Evolutionary conservation across 2,888 invertebrate species (phyloP), one percentile per base, ranked within the genome.

Genomic region (Drosophila borealis): DNA sequence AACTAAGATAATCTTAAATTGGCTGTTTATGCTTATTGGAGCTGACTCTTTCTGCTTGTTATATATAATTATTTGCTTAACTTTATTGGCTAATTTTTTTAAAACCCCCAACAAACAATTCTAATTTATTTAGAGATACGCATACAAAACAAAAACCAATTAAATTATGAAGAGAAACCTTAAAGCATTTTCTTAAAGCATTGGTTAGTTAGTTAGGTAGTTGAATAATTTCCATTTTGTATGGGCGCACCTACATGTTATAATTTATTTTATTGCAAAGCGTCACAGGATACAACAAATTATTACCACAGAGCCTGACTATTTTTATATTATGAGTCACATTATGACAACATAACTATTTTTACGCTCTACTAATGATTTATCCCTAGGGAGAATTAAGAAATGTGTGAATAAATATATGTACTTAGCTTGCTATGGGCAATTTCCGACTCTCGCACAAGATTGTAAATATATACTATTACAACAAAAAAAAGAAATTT

Each of bases 311-410:
- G 62, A 50, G 65, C 49, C 68, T 34, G 57, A 34, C 55, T 56
- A 29, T 49, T 48, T 37, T 46, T 21, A 36, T 45, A 36, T 57
- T 50, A 49, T 74, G 78, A 68, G 46, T 74, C 78, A 70, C 50
- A 68, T 61, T 70, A 75, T 72, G 78, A 78, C 81, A 78, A 37
- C 74, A 78, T 68, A 72, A 61, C 56, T 72, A 64, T 66, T 65
- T 70, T 62, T 70, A 65, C 57, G 54, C 62, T 73, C 59, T 57
- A 37, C 19, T 81, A 77, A 79, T 70, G 88, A 84, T 84, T 71
- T 48, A 14, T 10, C 33, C 5, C 3, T 34, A 14, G 39, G 25
- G 11, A 11, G 17, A 53, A 63, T 29, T 13, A 4, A 10, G 11
- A 64, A 42, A 8, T 36, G n/a, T 44, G 8, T 9, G n/a, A 42